Conservation (phyloP, 1,140 invertebrate genomes). For the Theocolax elegans region DNA sequence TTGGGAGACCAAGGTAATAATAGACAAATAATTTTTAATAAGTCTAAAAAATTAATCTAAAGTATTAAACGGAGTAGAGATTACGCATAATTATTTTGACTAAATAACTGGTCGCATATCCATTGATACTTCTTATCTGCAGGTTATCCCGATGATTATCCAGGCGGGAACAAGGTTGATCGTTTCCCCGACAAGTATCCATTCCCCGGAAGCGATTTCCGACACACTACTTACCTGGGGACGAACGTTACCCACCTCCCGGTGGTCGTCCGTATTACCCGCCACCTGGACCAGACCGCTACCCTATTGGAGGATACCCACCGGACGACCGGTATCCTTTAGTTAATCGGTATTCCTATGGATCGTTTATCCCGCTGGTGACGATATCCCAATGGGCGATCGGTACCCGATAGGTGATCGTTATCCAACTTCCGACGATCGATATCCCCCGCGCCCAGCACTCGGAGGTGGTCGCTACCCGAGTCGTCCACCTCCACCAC, state of each 20-base stretch:
- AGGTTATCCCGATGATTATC: slow-evolving; percentile 61
- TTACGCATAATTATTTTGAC: too few species aligned
- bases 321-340: slow-evolving; percentile 53
- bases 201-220: slow-evolving; percentile 61
- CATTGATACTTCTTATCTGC: not conserved
- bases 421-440: slow-evolving; percentile 55
- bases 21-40: not conserved
- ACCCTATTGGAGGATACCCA: slow-evolving; percentile 52
- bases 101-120: too few species aligned
- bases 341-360: slow-evolving; percentile 58
- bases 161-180: slow-evolving; percentile 59
- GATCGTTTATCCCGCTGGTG: slow-evolving; percentile 63
- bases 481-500: slow-evolving; percentile 50
- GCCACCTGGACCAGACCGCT: slow-evolving; percentile 57
- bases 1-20: slow-evolving; percentile 65
- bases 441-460: slow-evolving; percentile 43
- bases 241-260: slow-evolving; percentile 57
- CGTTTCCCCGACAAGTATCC: slow-evolving; percentile 66
- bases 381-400: slow-evolving; percentile 55
- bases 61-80: too few species aligned
- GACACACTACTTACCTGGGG: slow-evolving; percentile 32
- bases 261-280: slow-evolving; percentile 49
- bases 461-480: slow-evolving; percentile 47
- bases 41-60: not conserved
- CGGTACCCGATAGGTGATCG: slow-evolving; percentile 61